A percentile compares a stretch with the other conserved stretches of the same genome.
Conservation (phyloP, 2,888 invertebrate species). For the Scaptomyza flava region DNA sequence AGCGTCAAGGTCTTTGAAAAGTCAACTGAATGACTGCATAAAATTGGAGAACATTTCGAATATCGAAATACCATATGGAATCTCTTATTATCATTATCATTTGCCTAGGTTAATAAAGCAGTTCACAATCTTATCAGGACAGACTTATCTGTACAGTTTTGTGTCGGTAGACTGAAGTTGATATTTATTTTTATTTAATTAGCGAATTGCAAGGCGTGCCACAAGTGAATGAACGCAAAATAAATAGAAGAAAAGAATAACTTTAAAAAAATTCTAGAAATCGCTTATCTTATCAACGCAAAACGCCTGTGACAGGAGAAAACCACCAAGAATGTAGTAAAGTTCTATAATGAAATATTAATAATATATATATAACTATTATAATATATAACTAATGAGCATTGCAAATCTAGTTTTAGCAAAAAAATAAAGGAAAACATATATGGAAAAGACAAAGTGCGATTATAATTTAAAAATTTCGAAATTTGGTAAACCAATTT, state of each 20-base stretch:
- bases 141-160: constrained; percentile 23
- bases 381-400: constrained; percentile 10
- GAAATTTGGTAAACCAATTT: not conserved
- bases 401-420: not conserved
- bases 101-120: constrained; percentile 25
- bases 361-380: constrained; percentile 7
- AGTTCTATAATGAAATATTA: constrained; percentile 8
- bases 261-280: constrained; percentile 27
- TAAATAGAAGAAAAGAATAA: constrained; percentile 35
- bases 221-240: constrained; percentile 62
- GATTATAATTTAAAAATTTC: constrained; percentile 2
- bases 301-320: constrained; percentile 2
- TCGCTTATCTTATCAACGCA: constrained; percentile 44
- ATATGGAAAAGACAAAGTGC: not conserved
- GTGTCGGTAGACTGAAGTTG: constrained; percentile 26
- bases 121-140: constrained; percentile 2
- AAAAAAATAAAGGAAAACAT: not conserved
- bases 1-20: constrained; percentile 71
- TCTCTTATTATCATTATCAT: constrained; percentile 29
- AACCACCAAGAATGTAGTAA: not conserved
- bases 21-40: constrained; percentile 53
- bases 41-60: constrained; percentile 50
- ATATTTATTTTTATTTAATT: constrained; percentile 41
- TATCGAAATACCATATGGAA: constrained; percentile 32
- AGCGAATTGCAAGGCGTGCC: constrained; percentile 21